Conservation (phyloP, 2,113 vertebrate genomes). For the Lophius piscatorius region DNA sequence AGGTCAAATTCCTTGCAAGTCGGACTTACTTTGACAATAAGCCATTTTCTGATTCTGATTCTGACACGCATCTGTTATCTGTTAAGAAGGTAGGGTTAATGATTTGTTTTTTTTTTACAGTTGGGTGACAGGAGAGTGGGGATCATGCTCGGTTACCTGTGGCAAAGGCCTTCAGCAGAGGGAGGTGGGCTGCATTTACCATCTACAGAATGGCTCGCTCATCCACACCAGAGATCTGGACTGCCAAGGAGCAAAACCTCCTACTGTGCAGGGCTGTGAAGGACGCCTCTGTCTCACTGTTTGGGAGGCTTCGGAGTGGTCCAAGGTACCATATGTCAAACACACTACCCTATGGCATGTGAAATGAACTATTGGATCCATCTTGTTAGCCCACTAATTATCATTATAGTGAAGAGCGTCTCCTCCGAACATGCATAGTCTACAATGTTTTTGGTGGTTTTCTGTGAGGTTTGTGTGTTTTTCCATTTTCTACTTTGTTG, state of each 20-base stretch:
- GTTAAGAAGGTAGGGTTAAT: background rate
- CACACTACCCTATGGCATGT: background rate
- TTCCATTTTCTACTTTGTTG: no score
- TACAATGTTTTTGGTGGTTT: no score
- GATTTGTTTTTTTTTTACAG: constrained; percentile 70
- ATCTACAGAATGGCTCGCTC: constrained; percentile 89
- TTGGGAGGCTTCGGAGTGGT: constrained; percentile 97
- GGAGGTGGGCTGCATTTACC: constrained; percentile 89
- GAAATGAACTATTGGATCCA: background rate
- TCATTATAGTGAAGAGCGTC: background rate
- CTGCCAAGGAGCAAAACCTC: constrained; percentile 86
- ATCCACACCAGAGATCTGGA: constrained; percentile 86
- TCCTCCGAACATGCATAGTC: no score
- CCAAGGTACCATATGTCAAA: constrained; percentile 84
- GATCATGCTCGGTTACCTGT: constrained; percentile 89
- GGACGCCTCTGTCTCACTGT: constrained; percentile 88
- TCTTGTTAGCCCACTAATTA: background rate
- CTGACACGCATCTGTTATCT: no score
- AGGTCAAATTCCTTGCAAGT: no score
- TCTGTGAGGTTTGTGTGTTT: no score
- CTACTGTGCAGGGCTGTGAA: constrained; percentile 87
- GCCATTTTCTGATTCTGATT: no score
- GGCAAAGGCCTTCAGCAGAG: constrained; percentile 89
- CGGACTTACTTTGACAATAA: no score
- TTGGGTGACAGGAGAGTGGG: constrained; percentile 92